Evolutionary conservation across 2,888 invertebrate genomes (phyloP), one percentile per base, ranked within the genome.

Genomic region (Polia nebulosa): DNA sequence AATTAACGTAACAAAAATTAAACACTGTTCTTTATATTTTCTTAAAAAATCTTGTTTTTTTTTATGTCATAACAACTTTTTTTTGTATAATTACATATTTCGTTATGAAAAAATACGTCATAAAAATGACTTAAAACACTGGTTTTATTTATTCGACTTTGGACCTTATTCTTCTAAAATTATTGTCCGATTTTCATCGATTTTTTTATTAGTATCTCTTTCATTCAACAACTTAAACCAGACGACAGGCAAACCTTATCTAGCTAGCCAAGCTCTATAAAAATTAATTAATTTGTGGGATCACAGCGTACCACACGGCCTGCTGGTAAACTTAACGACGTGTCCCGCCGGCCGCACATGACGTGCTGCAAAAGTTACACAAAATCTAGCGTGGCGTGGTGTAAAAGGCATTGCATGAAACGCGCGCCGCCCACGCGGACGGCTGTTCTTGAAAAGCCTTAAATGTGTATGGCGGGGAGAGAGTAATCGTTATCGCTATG

Each of bases 221-320:
- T 53, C 15, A 22, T 20, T 52, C 20, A 20, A 1, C 52, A 34
- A 52, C 15, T 34, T 34, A 32, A 34, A 32, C 15, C 20, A 34
- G 32, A 52, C 20, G 32, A 52, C 15, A 52, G 4, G 4, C 7
- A 32, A 52, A 32, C 32, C 32, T 52, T 20, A 52, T 52, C 29
- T 32, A 52, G 29, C 20, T n/a, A n/a, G n/a, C n/a, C n/a, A n/a
- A n/a, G n/a, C n/a, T n/a, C n/a, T n/a, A n/a, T n/a, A n/a, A n/a
- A 52, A 32, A 13, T 22, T 15, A 52, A 20, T 34, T 13, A 34
- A 52, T 47, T 47, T 20, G 52, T 34, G n/a, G n/a, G n/a, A n/a
- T n/a, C n/a, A n/a, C 32, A 52, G 53, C 34, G 34, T 32, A 34
- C 15, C 53, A 34, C 53, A 34, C 53, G 22, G 22, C 34, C 53